phyloP scores from a whole-genome alignment of 2,888 invertebrate genomes.

The Hirtodrosophila confusa region DNA sequence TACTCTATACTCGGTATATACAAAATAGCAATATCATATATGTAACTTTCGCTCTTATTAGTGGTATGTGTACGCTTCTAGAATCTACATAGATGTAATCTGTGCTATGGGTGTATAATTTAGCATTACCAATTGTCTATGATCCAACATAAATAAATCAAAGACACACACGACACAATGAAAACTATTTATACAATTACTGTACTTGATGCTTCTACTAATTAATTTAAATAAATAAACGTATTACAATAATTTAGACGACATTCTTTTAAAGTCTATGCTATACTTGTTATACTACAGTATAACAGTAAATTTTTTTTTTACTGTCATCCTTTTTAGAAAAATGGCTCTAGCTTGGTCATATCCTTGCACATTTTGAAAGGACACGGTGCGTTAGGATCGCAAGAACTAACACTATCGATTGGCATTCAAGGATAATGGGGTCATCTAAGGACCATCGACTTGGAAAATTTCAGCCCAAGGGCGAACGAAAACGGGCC shows the following conservation, averaged over 20 bases:
- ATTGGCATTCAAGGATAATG: too few relatives aligned
- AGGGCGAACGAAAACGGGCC: too few relatives aligned
- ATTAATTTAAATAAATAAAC: constrained; percentile 56
- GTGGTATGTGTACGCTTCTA: constrained; percentile 46
- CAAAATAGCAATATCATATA: constrained; percentile 35
- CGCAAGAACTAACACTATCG: too few relatives aligned
- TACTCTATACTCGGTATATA: constrained; percentile 21
- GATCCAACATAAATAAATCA: constrained; percentile 41
- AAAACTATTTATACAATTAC: constrained; percentile 69
- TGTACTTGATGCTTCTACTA: constrained; percentile 77
- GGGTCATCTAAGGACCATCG: too few relatives aligned
- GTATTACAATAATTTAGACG: constrained; percentile 15
- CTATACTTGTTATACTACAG: too few relatives aligned
- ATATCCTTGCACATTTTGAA: too few relatives aligned
- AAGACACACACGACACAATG: constrained; percentile 21
- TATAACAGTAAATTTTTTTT: too few relatives aligned
- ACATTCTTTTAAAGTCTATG: too few relatives aligned
- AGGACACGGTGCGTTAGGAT: too few relatives aligned
- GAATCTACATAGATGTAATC: constrained; percentile 57
- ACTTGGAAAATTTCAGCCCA: too few relatives aligned
- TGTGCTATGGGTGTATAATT: constrained; percentile 58
- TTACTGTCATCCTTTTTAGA: too few relatives aligned
- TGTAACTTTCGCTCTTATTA: constrained; percentile 25
- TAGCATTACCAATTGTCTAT: constrained; percentile 42
- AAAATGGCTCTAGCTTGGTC: too few relatives aligned